Percentiles rank a stretch among this genome's conserved stretches.
Evolutionary conservation across 2,888 invertebrate species (phyloP).

Genomic region (Euclidia mi): DNA sequence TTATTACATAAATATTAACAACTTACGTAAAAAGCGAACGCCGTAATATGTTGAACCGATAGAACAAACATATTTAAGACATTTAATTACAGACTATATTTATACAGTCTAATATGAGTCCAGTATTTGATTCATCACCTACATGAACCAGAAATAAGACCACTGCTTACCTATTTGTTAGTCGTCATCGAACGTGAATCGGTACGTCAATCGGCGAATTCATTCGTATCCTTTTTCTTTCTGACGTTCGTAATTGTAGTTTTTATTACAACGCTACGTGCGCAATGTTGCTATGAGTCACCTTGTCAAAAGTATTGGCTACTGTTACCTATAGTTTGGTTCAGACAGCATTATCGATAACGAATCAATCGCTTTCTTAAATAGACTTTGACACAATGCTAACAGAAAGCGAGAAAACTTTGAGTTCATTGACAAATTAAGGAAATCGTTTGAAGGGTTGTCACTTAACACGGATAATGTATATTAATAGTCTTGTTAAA

Average conservation of each 20-base stretch:
- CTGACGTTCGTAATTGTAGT: slow-evolving; percentile 27
- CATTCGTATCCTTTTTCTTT: slow-evolving; percentile 20
- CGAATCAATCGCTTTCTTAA: slow-evolving; percentile 36
- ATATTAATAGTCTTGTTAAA: slow-evolving; percentile 50
- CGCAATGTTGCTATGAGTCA: slow-evolving; percentile 38
- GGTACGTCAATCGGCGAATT: slow-evolving; percentile 19
- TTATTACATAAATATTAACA: slow-evolving; percentile 50
- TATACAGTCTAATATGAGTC: slow-evolving; percentile 50
- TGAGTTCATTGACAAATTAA: slow-evolving; percentile 68
- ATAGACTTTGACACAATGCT: slow-evolving; percentile 37
- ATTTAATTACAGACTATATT: slow-evolving; percentile 57
- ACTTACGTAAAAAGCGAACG: slow-evolving; percentile 73
- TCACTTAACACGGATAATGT: slow-evolving; percentile 42
- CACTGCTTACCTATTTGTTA: neutral
- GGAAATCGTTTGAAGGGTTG: slow-evolving; percentile 60
- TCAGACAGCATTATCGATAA: slow-evolving; percentile 7
- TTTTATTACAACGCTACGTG: slow-evolving; percentile 35
- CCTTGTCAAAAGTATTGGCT: slow-evolving; percentile 24
- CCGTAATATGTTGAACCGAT: slow-evolving; percentile 63
- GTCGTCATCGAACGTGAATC: slow-evolving; percentile 25
- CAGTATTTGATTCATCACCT: slow-evolving; percentile 56
- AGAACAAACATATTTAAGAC: too few species aligned
- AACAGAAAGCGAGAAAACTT: slow-evolving; percentile 64
- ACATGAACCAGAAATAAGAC: slow-evolving; percentile 17
- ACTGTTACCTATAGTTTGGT: slow-evolving; percentile 33